Conservation (phyloP, 2,888 invertebrate genomes). For the Stenurella melanura region DNA sequence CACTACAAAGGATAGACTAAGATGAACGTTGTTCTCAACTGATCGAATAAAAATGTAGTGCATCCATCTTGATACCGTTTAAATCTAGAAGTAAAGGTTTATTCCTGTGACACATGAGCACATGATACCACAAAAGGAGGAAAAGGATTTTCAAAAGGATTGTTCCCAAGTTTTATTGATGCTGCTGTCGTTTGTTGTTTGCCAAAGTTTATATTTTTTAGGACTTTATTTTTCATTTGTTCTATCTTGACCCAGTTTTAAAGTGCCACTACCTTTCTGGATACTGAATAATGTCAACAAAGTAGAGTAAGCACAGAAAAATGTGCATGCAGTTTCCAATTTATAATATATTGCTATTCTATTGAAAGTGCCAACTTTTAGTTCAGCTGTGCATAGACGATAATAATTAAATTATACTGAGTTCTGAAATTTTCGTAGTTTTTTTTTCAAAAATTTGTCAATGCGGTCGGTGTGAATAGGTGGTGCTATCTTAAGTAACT, state of each 20-base stretch:
- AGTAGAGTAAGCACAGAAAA: not conserved
- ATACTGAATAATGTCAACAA: not conserved
- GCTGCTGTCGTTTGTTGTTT: conserved; percentile 28
- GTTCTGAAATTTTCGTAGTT: too few relatives aligned
- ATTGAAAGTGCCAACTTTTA: not conserved
- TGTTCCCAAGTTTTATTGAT: conserved; percentile 40
- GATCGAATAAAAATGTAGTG: conserved; percentile 51
- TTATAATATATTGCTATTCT: not conserved
- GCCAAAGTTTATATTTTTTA: conserved; percentile 32
- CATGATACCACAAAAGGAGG: conserved; percentile 47
- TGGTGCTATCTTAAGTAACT: too few relatives aligned
- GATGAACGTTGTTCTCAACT: conserved; percentile 45
- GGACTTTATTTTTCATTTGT: conserved; percentile 9
- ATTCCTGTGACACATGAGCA: conserved; percentile 48
- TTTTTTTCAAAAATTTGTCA: too few relatives aligned
- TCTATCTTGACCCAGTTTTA: not conserved
- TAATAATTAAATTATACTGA: too few relatives aligned
- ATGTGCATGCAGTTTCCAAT: not conserved
- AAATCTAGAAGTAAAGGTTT: conserved; percentile 48
- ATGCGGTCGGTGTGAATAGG: too few relatives aligned
- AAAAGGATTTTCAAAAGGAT: conserved; percentile 44
- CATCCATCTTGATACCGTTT: conserved; percentile 53
- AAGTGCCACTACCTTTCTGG: not conserved
- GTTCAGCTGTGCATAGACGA: not conserved
- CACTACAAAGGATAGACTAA: conserved; percentile 42